Conservation (phyloP, 1,140 invertebrate genomes). For the Polypedilum pembai region DNA sequence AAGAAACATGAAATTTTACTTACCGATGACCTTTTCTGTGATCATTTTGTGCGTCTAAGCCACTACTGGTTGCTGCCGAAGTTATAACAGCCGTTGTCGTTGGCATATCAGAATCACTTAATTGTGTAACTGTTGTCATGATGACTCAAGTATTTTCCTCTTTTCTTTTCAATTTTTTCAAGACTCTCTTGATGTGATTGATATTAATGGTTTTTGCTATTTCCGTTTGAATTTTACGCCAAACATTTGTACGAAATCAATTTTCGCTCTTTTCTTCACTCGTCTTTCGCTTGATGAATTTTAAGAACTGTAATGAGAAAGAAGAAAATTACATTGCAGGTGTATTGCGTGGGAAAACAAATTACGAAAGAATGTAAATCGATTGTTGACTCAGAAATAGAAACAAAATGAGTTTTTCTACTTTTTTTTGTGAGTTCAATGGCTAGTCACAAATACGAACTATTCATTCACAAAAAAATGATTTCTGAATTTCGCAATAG, state of each 20-base stretch:
- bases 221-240: conserved; percentile 16
- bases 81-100: not conserved
- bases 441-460: too few species aligned
- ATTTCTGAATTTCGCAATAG: too few species aligned
- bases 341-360: too few species aligned
- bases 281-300: not conserved
- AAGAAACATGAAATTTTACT: not conserved
- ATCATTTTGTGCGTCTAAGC: not conserved
- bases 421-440: too few species aligned
- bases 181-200: not conserved
- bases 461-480: too few species aligned
- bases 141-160: not conserved
- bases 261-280: not conserved
- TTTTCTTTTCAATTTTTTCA: not conserved
- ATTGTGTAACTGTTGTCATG: not conserved
- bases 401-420: too few species aligned
- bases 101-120: not conserved
- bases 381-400: too few species aligned
- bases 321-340: too few species aligned
- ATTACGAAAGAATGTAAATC: too few species aligned
- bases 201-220: not conserved
- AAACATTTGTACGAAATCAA: not conserved
- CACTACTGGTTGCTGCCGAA: not conserved
- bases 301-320: not conserved
- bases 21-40: conserved; percentile 24